These are phyloP conservation scores for Piscicola geometra DNA, from an alignment of 2,888 invertebrate genomes.

Conservation along the genomic window DNA sequence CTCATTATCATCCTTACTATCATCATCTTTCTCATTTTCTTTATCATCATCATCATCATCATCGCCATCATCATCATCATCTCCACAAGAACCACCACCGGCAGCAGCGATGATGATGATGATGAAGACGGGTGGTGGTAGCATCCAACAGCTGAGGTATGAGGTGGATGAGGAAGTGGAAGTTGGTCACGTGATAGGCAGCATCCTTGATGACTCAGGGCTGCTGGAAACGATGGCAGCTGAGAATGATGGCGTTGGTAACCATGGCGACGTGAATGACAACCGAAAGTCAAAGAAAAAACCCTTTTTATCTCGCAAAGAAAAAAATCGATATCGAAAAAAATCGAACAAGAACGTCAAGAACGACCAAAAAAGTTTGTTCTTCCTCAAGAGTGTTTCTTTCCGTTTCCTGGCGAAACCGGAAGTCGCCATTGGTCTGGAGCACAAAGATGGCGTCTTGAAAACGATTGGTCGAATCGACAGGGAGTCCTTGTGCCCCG, in stretches of 20 bases:
- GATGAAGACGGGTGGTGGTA: background rate
- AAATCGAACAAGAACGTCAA: conserved; percentile 4
- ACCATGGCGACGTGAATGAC: background rate
- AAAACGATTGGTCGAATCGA: conserved; percentile 39
- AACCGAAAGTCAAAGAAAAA: conserved; percentile 5
- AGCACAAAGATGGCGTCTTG: conserved; percentile 38
- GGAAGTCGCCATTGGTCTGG: conserved; percentile 34
- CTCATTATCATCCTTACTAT: too few species aligned
- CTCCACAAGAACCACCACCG: background rate
- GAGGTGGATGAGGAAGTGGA: conserved; percentile 1
- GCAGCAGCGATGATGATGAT: background rate
- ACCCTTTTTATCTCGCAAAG: background rate
- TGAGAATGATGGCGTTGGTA: too few species aligned
- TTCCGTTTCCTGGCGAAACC: conserved; percentile 41
- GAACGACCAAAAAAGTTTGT: background rate
- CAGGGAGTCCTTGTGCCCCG: conserved; percentile 40
- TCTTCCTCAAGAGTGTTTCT: conserved; percentile 15
- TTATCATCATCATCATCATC: background rate
- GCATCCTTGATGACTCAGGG: background rate
- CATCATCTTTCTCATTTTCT: too few species aligned
- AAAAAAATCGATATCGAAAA: conserved; percentile 6
- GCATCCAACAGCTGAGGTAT: background rate
- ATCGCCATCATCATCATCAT: background rate
- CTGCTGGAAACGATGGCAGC: background rate
- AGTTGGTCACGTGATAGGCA: background rate